Base-by-base conservation (phyloP, 2,797 vertebrate genomes). In the Malacoctenus gilli region DNA sequence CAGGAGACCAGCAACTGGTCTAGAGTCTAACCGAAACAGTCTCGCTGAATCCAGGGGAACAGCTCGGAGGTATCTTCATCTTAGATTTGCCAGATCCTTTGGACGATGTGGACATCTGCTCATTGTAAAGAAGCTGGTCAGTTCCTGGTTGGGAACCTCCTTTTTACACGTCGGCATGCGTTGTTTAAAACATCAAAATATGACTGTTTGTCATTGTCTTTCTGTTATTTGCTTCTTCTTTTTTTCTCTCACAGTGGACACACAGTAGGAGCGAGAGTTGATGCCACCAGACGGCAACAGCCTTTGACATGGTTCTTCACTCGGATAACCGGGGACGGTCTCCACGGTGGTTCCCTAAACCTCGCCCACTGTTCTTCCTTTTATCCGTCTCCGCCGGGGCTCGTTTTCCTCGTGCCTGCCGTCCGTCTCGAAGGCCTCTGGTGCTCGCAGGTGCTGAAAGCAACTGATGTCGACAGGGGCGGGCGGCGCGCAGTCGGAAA, bases 401-500 rank as follows among this genome's bases (percentile, higher is more conserved):
- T 11, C 2, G 11, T 34, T 34, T 13, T 16, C 36, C 18, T 31
- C 9, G 2, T 9, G 2, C 35, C 14, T 8, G 5, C 19, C 6
- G 2, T 19, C 18, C 12, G 38, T 21, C 11, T 20, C 38, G 1
- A 19, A 5, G 13, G 18, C 38, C 19, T 13, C 18, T 5, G 38
- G 64, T 44, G 28, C 11, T 46, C 39, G 21, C 13, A 40, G 43
- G 50, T 65, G 68, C 30, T 48, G n/a, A 46, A 32, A 54, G 44
- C 35, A 52, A 13, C 39, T 39, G 28, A 31, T 53, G 49, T 49
- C 38, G 13, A 21, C 19, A 40, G 38, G 21, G 19, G 19, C 22
- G 4, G n/a, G n/a, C n/a, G 19, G 19, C 22, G 4, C n/a, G n/a
- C n/a, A 4, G 16, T 18, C 16, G 2, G 35, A 19, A 11, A 20